These are phyloP conservation scores for Schizothorax lantsangensis DNA, from an alignment of 2,797 vertebrate species.

Conservation along the genomic window DNA sequence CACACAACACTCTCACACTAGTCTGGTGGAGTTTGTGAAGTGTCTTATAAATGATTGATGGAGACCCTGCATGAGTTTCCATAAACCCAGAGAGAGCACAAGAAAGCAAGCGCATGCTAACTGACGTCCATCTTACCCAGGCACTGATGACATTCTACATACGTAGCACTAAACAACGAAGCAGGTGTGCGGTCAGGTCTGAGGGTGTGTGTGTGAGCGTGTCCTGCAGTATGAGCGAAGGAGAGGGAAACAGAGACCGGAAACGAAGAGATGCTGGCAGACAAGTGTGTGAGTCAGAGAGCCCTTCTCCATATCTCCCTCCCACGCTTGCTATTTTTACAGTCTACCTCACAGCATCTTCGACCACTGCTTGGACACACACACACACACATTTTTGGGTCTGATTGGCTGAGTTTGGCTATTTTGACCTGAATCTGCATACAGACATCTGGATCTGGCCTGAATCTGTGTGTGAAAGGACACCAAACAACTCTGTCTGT, in stretches of 20 bases:
- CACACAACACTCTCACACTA: constrained; percentile 9
- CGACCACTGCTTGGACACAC: constrained; percentile 34
- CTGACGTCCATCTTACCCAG: constrained; percentile 15
- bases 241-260: constrained; percentile 28
- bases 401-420: neutral
- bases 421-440: constrained; percentile 11
- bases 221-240: constrained; percentile 25
- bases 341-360: constrained; percentile 55
- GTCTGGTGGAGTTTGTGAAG: constrained; percentile 9
- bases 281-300: constrained; percentile 59
- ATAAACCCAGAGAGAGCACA: constrained; percentile 17
- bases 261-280: constrained; percentile 41
- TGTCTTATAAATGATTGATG: constrained; percentile 48
- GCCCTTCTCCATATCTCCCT: constrained; percentile 58
- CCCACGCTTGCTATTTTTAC: constrained; percentile 63
- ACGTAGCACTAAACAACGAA: neutral
- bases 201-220: neutral
- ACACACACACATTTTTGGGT: constrained; percentile 16
- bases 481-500: constrained; percentile 8
- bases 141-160: neutral
- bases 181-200: constrained; percentile 34
- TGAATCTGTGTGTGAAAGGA: constrained; percentile 20
- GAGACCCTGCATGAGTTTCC: constrained; percentile 46
- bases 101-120: neutral
- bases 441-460: constrained; percentile 14